These are phyloP conservation scores for Saccostrea glomerata DNA, from an alignment of 1,140 invertebrate species.

Conservation along the genomic window DNA sequence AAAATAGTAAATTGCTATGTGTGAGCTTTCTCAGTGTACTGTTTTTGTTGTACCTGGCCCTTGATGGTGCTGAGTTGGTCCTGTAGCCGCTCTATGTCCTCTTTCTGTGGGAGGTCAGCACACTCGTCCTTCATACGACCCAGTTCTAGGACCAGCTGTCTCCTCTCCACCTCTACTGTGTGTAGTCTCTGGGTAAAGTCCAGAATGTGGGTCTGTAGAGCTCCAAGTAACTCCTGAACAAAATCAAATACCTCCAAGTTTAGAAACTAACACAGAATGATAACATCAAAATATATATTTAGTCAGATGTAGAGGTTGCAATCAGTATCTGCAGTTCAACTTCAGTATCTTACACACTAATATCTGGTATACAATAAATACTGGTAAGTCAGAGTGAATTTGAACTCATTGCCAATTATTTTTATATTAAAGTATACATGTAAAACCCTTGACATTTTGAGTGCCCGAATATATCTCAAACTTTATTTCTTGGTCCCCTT, in stretches of 20 bases:
- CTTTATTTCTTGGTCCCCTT: neutral
- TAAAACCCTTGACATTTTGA: neutral
- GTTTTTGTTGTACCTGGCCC: constrained; percentile 38
- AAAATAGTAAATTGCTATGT: too few relatives aligned
- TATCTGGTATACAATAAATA: too few relatives aligned
- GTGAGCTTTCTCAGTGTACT: too few relatives aligned
- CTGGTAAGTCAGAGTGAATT: too few relatives aligned
- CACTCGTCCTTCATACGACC: constrained; percentile 64
- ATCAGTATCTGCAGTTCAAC: too few relatives aligned
- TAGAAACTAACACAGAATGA: too few relatives aligned
- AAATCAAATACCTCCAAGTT: too few relatives aligned
- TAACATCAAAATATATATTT: too few relatives aligned
- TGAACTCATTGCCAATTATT: too few relatives aligned
- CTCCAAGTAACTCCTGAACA: constrained; percentile 70
- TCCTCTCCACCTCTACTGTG: constrained; percentile 72
- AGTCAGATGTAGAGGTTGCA: too few relatives aligned
- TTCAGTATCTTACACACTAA: too few relatives aligned
- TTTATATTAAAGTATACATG: too few relatives aligned
- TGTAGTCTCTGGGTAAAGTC: constrained; percentile 75
- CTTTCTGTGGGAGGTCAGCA: constrained; percentile 43
- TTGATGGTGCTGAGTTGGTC: constrained; percentile 45
- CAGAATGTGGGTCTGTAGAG: constrained; percentile 73
- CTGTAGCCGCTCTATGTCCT: constrained; percentile 43
- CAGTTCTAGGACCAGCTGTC: constrained; percentile 66
- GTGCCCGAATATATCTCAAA: neutral